A percentile compares a stretch with the other conserved stretches of the same genome.
Conservation (phyloP, 2,113 vertebrate genomes). For the Onychostruthus taczanowskii region DNA sequence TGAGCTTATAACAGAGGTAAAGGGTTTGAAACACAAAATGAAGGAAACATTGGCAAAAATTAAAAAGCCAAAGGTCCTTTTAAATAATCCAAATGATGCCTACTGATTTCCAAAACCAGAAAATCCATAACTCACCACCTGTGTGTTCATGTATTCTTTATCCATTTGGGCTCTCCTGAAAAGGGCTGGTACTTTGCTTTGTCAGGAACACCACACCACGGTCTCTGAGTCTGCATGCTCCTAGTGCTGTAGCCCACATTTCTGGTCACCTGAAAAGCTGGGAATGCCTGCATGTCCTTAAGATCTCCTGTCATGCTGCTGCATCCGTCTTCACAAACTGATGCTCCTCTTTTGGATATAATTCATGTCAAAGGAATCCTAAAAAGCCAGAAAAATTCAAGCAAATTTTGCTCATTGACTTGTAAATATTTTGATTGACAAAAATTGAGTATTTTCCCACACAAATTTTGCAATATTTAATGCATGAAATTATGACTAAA, state of each 20-base stretch:
- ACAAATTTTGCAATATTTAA: neutral
- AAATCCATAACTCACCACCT: constrained; percentile 58
- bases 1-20: neutral
- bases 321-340: constrained; percentile 1
- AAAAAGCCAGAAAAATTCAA: constrained; percentile 1
- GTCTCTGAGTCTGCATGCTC: constrained; percentile 73
- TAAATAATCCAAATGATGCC: accelerated
- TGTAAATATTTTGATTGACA: neutral
- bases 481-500: neutral
- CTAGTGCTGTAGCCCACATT: constrained; percentile 66
- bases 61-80: neutral
- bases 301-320: constrained; percentile 35
- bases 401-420: neutral
- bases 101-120: neutral
- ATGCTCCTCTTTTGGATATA: constrained; percentile 2
- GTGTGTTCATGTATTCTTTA: constrained; percentile 75
- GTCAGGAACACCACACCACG: constrained; percentile 71
- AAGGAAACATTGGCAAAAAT: neutral
- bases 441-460: neutral
- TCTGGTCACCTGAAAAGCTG: constrained; percentile 71
- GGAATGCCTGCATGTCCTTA: constrained; percentile 73
- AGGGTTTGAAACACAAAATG: neutral
- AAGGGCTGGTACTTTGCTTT: constrained; percentile 73
- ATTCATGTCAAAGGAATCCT: constrained; percentile 45
- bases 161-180: constrained; percentile 68